Evolutionary conservation across 2,113 vertebrate genomes (phyloP).

Genomic region (Circaetus gallicus): DNA sequence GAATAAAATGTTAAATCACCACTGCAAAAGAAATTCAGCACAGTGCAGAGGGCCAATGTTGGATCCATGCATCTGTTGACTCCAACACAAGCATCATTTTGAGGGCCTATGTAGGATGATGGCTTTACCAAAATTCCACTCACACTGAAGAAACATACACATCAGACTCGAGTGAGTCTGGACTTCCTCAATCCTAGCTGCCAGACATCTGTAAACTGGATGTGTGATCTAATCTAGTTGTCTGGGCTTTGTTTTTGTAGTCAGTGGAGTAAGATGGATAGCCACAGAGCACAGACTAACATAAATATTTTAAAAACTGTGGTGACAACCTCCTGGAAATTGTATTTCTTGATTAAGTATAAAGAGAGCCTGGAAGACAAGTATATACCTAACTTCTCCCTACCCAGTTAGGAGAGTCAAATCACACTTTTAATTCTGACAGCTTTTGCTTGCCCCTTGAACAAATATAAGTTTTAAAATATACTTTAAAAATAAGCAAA

Average conservation of each 20-base stretch:
- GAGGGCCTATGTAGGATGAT: neutral
- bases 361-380: neutral
- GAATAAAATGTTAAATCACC: neutral
- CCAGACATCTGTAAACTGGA: neutral
- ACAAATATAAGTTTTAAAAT: neutral
- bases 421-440: neutral
- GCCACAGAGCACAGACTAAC: neutral
- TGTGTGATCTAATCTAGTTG: neutral
- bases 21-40: neutral
- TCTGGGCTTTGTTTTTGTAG: neutral
- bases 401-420: neutral
- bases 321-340: neutral
- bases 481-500: neutral
- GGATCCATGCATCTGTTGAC: neutral
- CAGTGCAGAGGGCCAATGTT: neutral
- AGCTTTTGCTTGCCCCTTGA: neutral
- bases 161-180: fast-evolving
- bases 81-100: neutral
- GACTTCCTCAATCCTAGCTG: neutral
- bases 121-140: neutral
- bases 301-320: neutral
- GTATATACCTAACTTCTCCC: neutral
- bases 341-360: neutral
- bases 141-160: neutral
- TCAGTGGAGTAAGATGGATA: neutral